Percentiles rank a stretch among this genome's conserved stretches.
phyloP scores from a whole-genome alignment of 2,888 invertebrate genomes.

The Leucophora obtusa region DNA sequence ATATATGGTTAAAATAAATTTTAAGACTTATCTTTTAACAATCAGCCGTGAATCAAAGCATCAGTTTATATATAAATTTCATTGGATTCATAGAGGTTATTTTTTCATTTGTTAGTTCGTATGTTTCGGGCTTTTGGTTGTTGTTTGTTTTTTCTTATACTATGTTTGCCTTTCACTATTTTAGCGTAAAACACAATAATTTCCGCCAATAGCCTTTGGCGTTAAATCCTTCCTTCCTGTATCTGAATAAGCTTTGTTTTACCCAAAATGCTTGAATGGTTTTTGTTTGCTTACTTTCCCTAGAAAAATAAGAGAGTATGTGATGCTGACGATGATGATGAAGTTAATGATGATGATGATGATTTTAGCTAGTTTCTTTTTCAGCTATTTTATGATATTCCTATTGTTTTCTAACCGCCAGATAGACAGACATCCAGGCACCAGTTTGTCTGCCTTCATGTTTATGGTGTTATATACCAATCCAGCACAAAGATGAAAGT shows the following conservation, averaged over 20 bases:
- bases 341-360: too few species aligned
- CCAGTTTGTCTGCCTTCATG: constrained; percentile 24
- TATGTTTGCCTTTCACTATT: constrained; percentile 43
- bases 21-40: too few species aligned
- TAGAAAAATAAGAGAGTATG: constrained; percentile 4
- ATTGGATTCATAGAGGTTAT: constrained; percentile 20
- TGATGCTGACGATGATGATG: constrained; percentile 1
- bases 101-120: constrained; percentile 22
- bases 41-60: too few species aligned
- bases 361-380: constrained; percentile 1
- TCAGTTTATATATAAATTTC: background rate
- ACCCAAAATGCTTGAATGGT: constrained; percentile 33
- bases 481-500: constrained; percentile 20
- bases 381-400: constrained; percentile 15
- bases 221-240: constrained; percentile 58
- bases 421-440: constrained; percentile 20
- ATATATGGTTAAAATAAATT: too few species aligned
- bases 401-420: constrained; percentile 30
- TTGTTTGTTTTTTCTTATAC: constrained; percentile 5
- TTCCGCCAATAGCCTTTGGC: constrained; percentile 62
- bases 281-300: constrained; percentile 18
- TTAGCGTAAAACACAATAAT: constrained; percentile 59
- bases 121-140: constrained; percentile 1
- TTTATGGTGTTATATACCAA: constrained; percentile 9
- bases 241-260: constrained; percentile 47